These are phyloP conservation scores for Phengaris alcon DNA, from an alignment of 2,888 invertebrate genomes.

Conservation along the genomic window DNA sequence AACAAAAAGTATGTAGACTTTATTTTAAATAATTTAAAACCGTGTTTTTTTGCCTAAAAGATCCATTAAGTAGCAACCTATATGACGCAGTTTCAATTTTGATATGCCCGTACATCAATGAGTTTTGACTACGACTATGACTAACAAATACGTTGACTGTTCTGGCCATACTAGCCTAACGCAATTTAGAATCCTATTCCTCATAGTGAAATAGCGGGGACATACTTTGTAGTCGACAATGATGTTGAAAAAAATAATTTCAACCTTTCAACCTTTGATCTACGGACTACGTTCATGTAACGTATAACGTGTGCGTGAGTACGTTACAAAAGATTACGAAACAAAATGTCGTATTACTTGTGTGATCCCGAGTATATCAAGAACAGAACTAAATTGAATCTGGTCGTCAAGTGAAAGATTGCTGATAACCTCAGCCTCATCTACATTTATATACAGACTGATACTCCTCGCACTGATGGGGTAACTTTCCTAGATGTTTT, in stretches of 20 bases:
- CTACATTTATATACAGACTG: not conserved
- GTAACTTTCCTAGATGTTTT: not conserved
- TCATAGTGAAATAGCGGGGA: too few relatives aligned
- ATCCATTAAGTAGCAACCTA: too few relatives aligned
- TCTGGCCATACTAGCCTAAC: too few relatives aligned
- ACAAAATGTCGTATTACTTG: not conserved
- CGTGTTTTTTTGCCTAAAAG: too few relatives aligned
- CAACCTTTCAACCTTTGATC: not conserved
- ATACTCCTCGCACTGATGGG: not conserved
- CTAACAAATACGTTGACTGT: too few relatives aligned
- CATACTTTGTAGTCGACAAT: not conserved
- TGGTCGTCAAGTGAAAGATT: constrained; percentile 25
- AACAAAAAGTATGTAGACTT: too few relatives aligned
- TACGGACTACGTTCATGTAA: not conserved
- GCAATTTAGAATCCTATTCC: too few relatives aligned
- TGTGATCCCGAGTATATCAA: not conserved
- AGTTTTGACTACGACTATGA: too few relatives aligned
- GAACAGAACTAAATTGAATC: constrained; percentile 23
- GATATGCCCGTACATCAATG: too few relatives aligned
- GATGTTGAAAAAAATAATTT: not conserved
- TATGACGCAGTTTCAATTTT: too few relatives aligned
- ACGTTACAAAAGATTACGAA: not conserved
- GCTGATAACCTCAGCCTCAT: constrained; percentile 21
- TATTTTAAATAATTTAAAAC: too few relatives aligned
- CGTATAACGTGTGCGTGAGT: not conserved